Conservation (phyloP, 2,888 invertebrate species). For the Aricia artaxerxes region DNA sequence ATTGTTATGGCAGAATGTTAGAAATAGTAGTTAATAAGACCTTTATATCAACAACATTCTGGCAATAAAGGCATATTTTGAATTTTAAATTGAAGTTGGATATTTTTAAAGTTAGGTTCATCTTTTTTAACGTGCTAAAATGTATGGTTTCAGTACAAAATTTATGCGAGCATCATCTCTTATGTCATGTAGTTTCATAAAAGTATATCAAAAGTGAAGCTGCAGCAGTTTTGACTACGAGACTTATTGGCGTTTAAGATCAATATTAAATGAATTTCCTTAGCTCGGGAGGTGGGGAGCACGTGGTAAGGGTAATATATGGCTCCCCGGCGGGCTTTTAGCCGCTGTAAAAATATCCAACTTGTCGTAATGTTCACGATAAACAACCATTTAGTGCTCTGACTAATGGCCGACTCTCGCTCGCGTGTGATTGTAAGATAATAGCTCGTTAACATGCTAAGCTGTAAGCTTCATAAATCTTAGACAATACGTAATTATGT, state of each 20-base stretch:
- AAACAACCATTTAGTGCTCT: conserved; percentile 29
- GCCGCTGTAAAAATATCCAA: conserved; percentile 32
- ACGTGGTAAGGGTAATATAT: conserved; percentile 29
- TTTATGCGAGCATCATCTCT: too few species aligned
- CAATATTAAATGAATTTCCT: conserved; percentile 24
- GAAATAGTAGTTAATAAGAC: too few species aligned
- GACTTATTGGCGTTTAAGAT: conserved; percentile 14
- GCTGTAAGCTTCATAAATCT: background rate
- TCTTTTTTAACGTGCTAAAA: too few species aligned
- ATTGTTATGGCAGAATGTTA: too few species aligned
- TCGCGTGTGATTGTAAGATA: conserved; percentile 26
- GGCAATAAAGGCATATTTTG: too few species aligned
- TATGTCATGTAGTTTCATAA: too few species aligned
- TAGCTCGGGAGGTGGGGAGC: background rate
- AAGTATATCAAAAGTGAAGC: too few species aligned
- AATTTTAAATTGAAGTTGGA: too few species aligned
- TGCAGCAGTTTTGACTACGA: background rate
- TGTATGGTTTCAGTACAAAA: too few species aligned
- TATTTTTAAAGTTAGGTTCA: too few species aligned
- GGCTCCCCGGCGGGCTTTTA: conserved; percentile 33
- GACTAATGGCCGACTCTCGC: conserved; percentile 22
- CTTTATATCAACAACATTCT: too few species aligned
- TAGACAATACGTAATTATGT: background rate
- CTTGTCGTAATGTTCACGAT: conserved; percentile 31
- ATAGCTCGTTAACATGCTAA: conserved; percentile 30